Evolutionary conservation across 1,140 invertebrate genomes (phyloP).

Genomic region (Calosoma granatense): DNA sequence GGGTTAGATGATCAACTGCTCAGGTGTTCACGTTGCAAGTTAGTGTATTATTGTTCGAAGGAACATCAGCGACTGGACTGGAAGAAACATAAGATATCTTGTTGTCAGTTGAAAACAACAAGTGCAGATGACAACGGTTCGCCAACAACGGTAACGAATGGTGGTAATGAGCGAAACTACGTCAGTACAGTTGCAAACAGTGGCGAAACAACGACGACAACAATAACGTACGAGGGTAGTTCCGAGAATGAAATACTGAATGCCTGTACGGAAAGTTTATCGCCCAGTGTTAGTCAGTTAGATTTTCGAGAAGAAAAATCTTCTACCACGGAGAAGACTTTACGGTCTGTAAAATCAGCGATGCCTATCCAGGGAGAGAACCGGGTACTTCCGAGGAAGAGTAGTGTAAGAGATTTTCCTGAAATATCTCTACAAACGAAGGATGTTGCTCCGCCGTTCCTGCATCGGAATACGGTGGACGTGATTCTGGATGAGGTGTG

Average conservation of each 20-base stretch:
- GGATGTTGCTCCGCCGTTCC: constrained; percentile 41
- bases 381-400: constrained; percentile 32
- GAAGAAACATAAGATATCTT: constrained; percentile 56
- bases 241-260: constrained; percentile 56
- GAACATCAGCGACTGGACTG: constrained; percentile 67
- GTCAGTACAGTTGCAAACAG: neutral
- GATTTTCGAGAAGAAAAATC: constrained; percentile 30
- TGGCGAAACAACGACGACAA: constrained; percentile 30
- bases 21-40: constrained; percentile 59
- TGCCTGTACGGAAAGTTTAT: constrained; percentile 44
- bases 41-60: constrained; percentile 57
- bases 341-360: constrained; percentile 33
- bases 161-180: neutral
- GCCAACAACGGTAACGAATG: neutral
- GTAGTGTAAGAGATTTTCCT: constrained; percentile 32
- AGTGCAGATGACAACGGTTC: constrained; percentile 4
- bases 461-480: constrained; percentile 40
- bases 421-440: constrained; percentile 35
- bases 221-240: constrained; percentile 53
- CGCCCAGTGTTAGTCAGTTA: constrained; percentile 28
- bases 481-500: constrained; percentile 54
- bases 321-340: constrained; percentile 24
- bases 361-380: constrained; percentile 33
- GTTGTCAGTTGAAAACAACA: constrained; percentile 24
- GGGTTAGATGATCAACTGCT: constrained; percentile 53